phyloP scores from a whole-genome alignment of 2,113 vertebrate genomes.

The Gymnarchus niloticus region DNA sequence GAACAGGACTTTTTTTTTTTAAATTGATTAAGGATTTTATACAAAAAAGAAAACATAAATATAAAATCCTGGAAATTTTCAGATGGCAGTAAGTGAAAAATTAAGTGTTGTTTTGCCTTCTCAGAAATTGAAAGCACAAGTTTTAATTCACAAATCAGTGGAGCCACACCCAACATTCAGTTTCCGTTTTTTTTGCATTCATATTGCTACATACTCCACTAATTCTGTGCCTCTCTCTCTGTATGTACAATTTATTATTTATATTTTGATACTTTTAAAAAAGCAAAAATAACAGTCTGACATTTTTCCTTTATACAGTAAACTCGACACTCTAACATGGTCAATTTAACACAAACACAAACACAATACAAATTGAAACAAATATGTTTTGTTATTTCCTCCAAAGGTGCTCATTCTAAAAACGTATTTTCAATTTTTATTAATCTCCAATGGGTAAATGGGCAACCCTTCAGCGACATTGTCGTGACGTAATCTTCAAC shows the following conservation, averaged over 20 bases:
- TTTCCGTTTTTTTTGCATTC: not conserved
- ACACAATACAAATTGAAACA: constrained; percentile 38
- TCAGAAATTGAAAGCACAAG: too few species aligned
- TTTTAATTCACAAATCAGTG: not conserved
- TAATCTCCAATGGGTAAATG: constrained; percentile 4
- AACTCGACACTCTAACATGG: constrained; percentile 17
- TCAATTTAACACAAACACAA: constrained; percentile 39
- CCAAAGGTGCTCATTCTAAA: constrained; percentile 56
- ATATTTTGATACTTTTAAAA: not conserved
- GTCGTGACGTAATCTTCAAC: constrained; percentile 49
- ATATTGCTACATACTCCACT: not conserved
- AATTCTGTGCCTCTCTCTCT: not conserved
- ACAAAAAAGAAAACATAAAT: constrained; percentile 1
- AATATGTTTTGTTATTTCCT: constrained; percentile 44
- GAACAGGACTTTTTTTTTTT: not conserved
- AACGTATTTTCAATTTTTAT: constrained; percentile 45
- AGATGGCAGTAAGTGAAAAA: not conserved
- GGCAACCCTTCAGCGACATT: constrained; percentile 39
- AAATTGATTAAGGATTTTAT: not conserved
- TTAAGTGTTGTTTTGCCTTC: not conserved
- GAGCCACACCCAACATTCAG: not conserved
- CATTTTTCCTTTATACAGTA: constrained; percentile 12
- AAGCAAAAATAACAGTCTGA: not conserved
- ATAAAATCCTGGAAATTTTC: not conserved
- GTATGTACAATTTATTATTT: not conserved